Conservation (phyloP, 2,113 vertebrate genomes). For the Centropus bengalensis region DNA sequence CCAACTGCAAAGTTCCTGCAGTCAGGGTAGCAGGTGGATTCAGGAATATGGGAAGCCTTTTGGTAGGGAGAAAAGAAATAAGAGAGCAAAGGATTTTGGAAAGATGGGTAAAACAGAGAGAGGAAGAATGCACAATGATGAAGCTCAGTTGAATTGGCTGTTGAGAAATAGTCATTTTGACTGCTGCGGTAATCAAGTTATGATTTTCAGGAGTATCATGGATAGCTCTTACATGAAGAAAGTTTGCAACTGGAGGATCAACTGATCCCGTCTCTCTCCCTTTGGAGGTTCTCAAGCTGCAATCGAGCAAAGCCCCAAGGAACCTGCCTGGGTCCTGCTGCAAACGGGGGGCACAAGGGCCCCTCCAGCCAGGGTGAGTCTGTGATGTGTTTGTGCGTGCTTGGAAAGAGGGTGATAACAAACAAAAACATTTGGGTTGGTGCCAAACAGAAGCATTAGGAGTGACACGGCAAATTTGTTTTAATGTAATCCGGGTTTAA, state of each 20-base stretch:
- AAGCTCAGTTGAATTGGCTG: not conserved
- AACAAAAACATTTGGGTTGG: not conserved
- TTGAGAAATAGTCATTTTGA: not conserved
- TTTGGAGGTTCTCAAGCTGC: accelerated
- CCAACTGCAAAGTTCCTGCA: not conserved
- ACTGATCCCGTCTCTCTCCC: not conserved
- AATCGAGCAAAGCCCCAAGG: accelerated
- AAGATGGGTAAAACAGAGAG: not conserved
- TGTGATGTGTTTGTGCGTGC: not conserved
- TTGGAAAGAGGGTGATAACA: not conserved
- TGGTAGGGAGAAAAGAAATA: not conserved
- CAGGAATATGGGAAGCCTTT: not conserved
- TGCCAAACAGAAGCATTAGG: not conserved
- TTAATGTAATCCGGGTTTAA: not conserved
- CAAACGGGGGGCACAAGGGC: accelerated
- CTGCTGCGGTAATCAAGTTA: not conserved
- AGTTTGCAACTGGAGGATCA: not conserved
- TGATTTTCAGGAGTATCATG: not conserved
- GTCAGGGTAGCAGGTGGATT: not conserved
- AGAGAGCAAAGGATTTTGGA: not conserved
- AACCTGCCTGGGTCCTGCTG: not conserved
- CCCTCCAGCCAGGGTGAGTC: not conserved
- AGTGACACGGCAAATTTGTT: slow-evolving; percentile 5
- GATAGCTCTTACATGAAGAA: not conserved
- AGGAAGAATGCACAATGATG: accelerated